These are phyloP conservation scores for Chymomyza caudatula DNA, from an alignment of 2,888 invertebrate genomes.

Conservation along the genomic window DNA sequence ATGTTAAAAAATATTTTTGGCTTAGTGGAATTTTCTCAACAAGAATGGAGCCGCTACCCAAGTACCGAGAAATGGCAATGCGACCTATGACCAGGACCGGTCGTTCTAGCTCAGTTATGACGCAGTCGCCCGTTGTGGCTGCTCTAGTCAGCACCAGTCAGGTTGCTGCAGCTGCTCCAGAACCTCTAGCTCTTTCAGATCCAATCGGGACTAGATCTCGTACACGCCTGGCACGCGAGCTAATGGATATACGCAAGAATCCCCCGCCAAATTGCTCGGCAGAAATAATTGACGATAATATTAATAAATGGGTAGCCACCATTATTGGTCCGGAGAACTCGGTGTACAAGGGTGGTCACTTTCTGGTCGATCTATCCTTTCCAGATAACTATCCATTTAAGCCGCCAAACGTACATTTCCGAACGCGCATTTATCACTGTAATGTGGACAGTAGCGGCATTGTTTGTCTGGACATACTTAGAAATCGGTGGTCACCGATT, in stretches of 20 bases:
- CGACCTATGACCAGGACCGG: background rate
- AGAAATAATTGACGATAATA: constrained; percentile 35
- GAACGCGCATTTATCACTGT: constrained; percentile 59
- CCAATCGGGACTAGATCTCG: constrained; percentile 19
- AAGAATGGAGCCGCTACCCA: background rate
- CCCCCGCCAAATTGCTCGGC: constrained; percentile 64
- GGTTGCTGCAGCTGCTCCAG: background rate
- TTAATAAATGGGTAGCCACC: constrained; percentile 47
- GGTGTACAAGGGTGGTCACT: constrained; percentile 52
- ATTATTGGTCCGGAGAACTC: constrained; percentile 45
- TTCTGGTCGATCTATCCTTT: constrained; percentile 51
- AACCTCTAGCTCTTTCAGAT: background rate
- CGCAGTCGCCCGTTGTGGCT: no score
- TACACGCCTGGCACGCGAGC: constrained; percentile 40
- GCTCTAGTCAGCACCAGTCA: no score
- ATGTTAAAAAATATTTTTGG: no score
- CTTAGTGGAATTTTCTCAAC: no score
- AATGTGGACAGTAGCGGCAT: constrained; percentile 58
- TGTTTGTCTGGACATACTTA: constrained; percentile 56
- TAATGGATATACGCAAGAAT: constrained; percentile 41
- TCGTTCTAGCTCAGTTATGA: background rate
- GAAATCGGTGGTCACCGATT: constrained; percentile 64
- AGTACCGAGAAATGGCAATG: background rate
- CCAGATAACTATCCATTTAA: constrained; percentile 50
- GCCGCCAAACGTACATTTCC: constrained; percentile 54